Percentiles rank a stretch among this genome's conserved stretches.
Evolutionary conservation across 2,113 vertebrate species (phyloP).

Genomic region (Cardinalis cardinalis): DNA sequence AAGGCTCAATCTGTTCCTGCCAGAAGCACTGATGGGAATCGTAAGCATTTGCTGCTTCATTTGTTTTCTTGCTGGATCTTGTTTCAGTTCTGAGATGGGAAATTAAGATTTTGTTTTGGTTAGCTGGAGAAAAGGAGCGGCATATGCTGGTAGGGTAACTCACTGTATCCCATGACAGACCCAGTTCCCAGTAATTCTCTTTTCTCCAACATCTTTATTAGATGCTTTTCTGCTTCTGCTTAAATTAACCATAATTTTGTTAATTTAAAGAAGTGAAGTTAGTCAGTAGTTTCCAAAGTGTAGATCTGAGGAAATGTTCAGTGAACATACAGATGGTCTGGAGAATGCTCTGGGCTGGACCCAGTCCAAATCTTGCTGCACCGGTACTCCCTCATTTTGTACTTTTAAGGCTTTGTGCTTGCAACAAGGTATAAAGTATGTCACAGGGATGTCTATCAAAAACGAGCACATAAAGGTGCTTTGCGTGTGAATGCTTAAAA

Average conservation of each 20-base stretch:
- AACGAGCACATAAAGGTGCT: background rate
- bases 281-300: background rate
- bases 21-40: background rate
- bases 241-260: background rate
- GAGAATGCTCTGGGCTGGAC: background rate
- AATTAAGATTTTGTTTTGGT: background rate
- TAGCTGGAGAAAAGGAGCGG: background rate
- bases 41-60: background rate
- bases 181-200: background rate
- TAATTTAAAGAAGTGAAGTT: background rate
- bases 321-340: background rate
- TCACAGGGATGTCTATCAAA: background rate
- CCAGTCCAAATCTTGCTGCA: background rate
- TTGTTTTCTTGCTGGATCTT: background rate
- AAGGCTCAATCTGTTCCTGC: background rate
- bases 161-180: background rate
- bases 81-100: background rate
- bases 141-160: background rate
- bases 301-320: background rate
- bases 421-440: background rate
- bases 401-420: background rate
- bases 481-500: background rate
- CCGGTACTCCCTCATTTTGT: background rate
- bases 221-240: background rate
- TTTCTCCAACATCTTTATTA: background rate